Evolutionary conservation across 2,113 vertebrate genomes (phyloP), one percentile per base, ranked within the genome.

Genomic region (Orthonyx spaldingii): DNA sequence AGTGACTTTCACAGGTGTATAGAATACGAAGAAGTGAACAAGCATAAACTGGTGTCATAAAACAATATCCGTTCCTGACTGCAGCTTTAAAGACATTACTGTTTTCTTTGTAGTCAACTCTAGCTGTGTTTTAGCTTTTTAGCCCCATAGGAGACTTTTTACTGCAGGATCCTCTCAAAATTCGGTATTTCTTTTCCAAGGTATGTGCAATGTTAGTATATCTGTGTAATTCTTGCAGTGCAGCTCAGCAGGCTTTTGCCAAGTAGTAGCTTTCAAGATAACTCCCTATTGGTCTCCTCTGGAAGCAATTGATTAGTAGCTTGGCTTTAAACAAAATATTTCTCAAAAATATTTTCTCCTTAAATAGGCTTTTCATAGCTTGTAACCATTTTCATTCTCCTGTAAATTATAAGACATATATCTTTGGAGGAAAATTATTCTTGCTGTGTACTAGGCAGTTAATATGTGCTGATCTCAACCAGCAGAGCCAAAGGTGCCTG

Each of bases 191-290:
- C 19, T 77, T 83, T 91, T 55, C 63, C 16, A 37, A 57, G 41
- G n/a, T 83, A 23, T 41, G 55, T 41, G 64, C 52, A 57, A 2
- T 19, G 60, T 74, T 70, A 79, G 50, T 74, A 69, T 21, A 53
- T 65, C 72, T 53, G 9, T 71, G 86, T 63, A 70, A 57, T 66
- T 94, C 49, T 83, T 75, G 57, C 53, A 68, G 60, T 52, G 53
- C 63, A 68, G 63, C 81, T 92, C 95, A 92, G 93, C 94, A 93
- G 90, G 63, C 69, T 95, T 78, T 82, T 92, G 60, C 90, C 59
- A 69, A 78, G 52, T n/a, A 83, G 65, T 42, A 87, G 44, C 71
- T 93, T 94, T 95, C 82, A 92, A 77, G 59, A 32, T 44, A 87
- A 82, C 50, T 88, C 72, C 61, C 50, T 64, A 16, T 23, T 77